These are phyloP conservation scores for Rhea americana DNA, from an alignment of 2,113 vertebrate genomes.

Conservation along the genomic window DNA sequence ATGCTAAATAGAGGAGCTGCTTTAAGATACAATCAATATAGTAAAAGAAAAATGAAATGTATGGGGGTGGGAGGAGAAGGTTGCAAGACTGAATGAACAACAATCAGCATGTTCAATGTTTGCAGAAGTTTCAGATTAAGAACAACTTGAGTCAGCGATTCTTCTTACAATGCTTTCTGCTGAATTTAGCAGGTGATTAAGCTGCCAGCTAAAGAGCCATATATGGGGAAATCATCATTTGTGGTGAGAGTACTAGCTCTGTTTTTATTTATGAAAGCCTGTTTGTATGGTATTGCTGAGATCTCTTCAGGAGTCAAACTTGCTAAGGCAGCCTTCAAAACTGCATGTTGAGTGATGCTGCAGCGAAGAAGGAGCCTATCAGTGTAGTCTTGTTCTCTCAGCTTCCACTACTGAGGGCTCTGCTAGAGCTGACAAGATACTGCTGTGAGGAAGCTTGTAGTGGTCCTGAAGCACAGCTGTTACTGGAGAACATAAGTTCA, in stretches of 20 bases:
- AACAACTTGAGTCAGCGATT: neutral
- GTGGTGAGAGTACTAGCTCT: fast-evolving
- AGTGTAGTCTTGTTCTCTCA: neutral
- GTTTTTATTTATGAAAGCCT: neutral
- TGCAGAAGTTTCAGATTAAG: neutral
- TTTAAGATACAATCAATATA: neutral
- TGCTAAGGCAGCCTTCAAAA: neutral
- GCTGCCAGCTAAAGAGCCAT: neutral
- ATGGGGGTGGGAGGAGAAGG: neutral
- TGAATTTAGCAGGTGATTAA: neutral
- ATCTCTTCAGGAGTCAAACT: neutral
- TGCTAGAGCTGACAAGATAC: neutral
- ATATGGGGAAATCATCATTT: neutral
- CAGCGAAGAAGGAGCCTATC: neutral
- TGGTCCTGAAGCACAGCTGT: neutral
- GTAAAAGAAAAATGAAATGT: neutral
- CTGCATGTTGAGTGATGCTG: neutral
- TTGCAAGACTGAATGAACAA: neutral
- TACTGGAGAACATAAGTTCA: neutral
- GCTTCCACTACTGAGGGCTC: neutral
- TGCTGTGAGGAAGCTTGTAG: neutral
- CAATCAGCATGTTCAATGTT: neutral
- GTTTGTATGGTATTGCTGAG: neutral
- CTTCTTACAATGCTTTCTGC: neutral
- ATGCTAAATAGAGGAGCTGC: neutral